Evolutionary conservation across 2,888 invertebrate genomes (phyloP).

Genomic region (Altica lythri): DNA sequence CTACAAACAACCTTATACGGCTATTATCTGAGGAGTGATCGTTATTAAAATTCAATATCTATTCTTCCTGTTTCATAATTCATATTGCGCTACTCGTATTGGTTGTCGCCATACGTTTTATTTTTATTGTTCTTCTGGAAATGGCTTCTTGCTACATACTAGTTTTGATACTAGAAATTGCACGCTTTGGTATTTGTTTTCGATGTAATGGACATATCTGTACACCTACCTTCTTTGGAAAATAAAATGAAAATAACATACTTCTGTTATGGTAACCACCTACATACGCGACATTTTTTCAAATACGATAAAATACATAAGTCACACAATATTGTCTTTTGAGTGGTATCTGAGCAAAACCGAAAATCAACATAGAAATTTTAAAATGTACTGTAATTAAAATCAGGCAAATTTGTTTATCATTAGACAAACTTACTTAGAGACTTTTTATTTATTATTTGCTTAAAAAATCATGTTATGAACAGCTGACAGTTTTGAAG

Average conservation of each 20-base stretch:
- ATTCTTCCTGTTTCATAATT: conserved; percentile 49
- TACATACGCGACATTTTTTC: too few species aligned
- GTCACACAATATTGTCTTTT: too few species aligned
- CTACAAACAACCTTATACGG: conserved; percentile 35
- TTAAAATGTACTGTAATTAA: too few species aligned
- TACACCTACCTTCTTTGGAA: conserved; percentile 22
- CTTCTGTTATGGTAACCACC: neutral
- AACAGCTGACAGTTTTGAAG: too few species aligned
- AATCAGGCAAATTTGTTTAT: too few species aligned
- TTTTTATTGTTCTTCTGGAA: conserved; percentile 38
- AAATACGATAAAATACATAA: too few species aligned
- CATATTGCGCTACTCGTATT: conserved; percentile 42
- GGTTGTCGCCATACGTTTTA: conserved; percentile 34
- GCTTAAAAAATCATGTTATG: too few species aligned
- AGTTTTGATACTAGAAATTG: conserved; percentile 32
- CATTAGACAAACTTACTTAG: too few species aligned
- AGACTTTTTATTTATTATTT: too few species aligned
- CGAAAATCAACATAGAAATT: too few species aligned
- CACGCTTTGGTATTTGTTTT: conserved; percentile 32
- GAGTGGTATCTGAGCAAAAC: too few species aligned
- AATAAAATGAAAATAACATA: conserved; percentile 15
- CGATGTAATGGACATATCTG: conserved; percentile 11
- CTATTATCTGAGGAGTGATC: conserved; percentile 33
- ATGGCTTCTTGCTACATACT: conserved; percentile 39
- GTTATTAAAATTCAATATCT: conserved; percentile 43